These are phyloP conservation scores for Tetrapedia diversipes DNA, from an alignment of 2,888 invertebrate species.

Conservation along the genomic window DNA sequence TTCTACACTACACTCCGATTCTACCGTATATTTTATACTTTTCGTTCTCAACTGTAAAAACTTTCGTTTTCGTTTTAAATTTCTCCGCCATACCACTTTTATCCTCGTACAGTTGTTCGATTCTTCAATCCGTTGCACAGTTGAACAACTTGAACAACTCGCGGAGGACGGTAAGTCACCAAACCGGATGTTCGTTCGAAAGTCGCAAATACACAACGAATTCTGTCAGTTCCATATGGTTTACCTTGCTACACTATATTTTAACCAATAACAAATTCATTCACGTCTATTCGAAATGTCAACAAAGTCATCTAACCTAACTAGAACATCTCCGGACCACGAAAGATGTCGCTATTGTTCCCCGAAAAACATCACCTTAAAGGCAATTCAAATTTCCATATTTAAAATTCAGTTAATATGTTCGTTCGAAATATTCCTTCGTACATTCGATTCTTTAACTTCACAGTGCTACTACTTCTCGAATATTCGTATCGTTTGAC, in stretches of 20 bases:
- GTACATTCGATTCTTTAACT: neutral
- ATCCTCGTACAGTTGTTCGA: neutral
- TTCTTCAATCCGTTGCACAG: neutral
- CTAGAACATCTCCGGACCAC: neutral
- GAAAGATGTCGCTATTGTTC: neutral
- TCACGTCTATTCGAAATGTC: no score
- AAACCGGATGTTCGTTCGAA: slow-evolving; percentile 32
- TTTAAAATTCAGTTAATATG: neutral
- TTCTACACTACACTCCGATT: neutral
- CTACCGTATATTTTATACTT: neutral
- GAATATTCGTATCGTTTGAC: slow-evolving; percentile 29
- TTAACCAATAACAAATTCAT: neutral
- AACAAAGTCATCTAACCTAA: neutral
- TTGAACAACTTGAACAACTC: slow-evolving; percentile 8
- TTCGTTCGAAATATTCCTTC: neutral
- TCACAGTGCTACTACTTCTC: neutral
- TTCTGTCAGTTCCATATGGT: slow-evolving; percentile 9
- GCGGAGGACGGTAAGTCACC: slow-evolving; percentile 16
- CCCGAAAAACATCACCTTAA: neutral
- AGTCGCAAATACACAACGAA: slow-evolving; percentile 17
- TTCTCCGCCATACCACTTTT: neutral
- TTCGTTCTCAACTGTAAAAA: neutral
- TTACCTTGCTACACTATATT: neutral
- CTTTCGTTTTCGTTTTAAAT: neutral
- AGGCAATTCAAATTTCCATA: neutral